These are phyloP conservation scores for Spongilla lacustris DNA, from an alignment of 37 sponge, comb jelly and placozoan genomes.

Conservation along the genomic window DNA sequence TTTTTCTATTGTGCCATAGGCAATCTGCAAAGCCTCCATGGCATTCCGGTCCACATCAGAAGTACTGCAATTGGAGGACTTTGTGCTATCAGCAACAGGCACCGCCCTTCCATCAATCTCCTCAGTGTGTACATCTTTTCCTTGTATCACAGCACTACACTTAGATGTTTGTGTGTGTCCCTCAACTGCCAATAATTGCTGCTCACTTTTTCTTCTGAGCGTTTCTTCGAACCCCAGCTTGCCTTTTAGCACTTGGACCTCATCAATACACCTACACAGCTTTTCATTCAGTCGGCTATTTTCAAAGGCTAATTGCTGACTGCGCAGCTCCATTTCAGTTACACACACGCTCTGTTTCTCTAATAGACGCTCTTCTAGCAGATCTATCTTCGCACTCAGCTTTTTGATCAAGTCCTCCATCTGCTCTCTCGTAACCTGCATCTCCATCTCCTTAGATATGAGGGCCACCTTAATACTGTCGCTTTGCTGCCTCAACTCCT, in stretches of 20 bases:
- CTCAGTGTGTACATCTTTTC: background rate
- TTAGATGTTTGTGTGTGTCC: background rate
- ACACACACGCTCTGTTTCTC: background rate
- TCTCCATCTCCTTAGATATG: background rate
- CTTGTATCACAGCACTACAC: background rate
- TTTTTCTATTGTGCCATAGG: background rate
- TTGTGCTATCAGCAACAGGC: no score
- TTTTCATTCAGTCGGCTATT: background rate
- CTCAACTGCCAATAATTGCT: background rate
- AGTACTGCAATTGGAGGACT: background rate
- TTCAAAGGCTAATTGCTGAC: slow-evolving; percentile 1
- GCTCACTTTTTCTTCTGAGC: background rate
- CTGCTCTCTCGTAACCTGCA: slow-evolving; percentile 2
- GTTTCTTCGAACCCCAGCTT: background rate
- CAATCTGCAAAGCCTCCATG: background rate
- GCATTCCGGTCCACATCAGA: background rate
- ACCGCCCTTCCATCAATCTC: background rate
- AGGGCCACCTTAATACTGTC: background rate
- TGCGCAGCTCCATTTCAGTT: background rate
- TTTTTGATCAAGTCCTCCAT: background rate
- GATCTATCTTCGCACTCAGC: slow-evolving; percentile 3
- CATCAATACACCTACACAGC: background rate
- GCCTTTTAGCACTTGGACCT: background rate
- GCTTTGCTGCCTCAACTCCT: background rate
- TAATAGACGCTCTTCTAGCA: background rate